Conservation (phyloP, 2,113 vertebrate genomes). For the Hippocampus mohnikei region DNA sequence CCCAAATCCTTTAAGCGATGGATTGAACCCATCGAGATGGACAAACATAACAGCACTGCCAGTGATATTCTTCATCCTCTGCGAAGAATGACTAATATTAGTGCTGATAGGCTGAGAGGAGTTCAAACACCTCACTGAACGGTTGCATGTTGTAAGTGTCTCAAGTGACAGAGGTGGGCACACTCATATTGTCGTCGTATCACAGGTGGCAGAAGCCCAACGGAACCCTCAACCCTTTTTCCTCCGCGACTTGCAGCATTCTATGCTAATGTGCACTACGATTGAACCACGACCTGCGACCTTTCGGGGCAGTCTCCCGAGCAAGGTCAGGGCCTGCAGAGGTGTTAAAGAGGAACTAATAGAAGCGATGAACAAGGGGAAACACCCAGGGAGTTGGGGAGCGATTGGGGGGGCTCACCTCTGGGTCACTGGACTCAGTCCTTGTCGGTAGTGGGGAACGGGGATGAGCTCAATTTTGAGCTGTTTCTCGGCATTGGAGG, state of each 20-base stretch:
- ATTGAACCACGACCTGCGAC: slow-evolving; percentile 68
- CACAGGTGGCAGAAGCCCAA: slow-evolving; percentile 1
- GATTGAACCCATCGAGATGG: no score
- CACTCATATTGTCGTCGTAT: background rate
- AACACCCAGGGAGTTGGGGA: slow-evolving; percentile 39
- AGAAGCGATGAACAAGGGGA: slow-evolving; percentile 48
- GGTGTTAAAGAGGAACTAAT: slow-evolving; percentile 73
- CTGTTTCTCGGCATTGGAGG: background rate
- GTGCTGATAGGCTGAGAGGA: no score
- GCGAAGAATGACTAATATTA: no score
- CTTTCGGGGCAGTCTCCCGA: slow-evolving; percentile 18
- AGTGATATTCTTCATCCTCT: no score
- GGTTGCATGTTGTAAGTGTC: no score
- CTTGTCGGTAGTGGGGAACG: background rate
- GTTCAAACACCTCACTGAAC: no score
- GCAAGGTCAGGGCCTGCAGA: slow-evolving; percentile 48
- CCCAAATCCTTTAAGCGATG: no score
- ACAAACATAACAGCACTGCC: no score
- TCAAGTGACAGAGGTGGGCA: no score
- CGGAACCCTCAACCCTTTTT: background rate
- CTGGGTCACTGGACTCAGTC: slow-evolving; percentile 29
- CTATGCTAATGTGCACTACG: slow-evolving; percentile 66
- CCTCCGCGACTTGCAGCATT: slow-evolving; percentile 8
- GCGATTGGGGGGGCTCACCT: slow-evolving; percentile 25
- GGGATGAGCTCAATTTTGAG: background rate